These are phyloP conservation scores for Tipula helvola DNA, from an alignment of 2,888 invertebrate genomes.

Conservation along the genomic window DNA sequence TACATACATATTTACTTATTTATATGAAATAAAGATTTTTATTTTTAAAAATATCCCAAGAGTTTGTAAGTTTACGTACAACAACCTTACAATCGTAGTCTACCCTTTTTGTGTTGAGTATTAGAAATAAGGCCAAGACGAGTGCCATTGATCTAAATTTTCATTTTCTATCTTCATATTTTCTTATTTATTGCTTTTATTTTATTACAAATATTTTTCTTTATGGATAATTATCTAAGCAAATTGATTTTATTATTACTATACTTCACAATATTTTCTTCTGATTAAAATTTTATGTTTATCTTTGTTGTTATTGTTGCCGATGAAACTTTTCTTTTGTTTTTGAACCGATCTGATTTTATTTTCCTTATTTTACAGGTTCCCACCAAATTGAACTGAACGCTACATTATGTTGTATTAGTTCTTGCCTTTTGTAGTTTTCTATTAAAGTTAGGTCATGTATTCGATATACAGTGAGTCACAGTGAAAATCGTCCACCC, in stretches of 20 bases:
- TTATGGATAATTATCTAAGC: not conserved
- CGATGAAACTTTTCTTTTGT: not conserved
- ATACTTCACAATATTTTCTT: not conserved
- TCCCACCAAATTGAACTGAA: not conserved
- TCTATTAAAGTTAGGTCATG: too few species aligned
- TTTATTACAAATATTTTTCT: not conserved
- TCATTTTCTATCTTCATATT: not conserved
- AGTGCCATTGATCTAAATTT: not conserved
- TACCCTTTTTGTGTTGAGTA: too few species aligned
- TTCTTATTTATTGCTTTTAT: not conserved
- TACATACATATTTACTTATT: too few species aligned
- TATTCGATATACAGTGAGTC: too few species aligned
- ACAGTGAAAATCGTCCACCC: too few species aligned
- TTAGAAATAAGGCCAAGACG: not conserved
- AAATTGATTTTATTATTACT: not conserved
- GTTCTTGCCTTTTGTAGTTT: too few species aligned
- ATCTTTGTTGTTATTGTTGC: not conserved
- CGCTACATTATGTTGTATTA: too few species aligned
- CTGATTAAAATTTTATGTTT: not conserved
- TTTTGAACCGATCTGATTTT: not conserved
- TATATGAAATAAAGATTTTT: too few species aligned
- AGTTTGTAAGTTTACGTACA: too few species aligned
- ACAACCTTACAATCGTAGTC: too few species aligned
- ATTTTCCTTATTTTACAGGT: not conserved
- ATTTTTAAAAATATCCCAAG: too few species aligned